phyloP scores from a whole-genome alignment of 2,888 invertebrate species.

The Cylindroiulus punctatus region DNA sequence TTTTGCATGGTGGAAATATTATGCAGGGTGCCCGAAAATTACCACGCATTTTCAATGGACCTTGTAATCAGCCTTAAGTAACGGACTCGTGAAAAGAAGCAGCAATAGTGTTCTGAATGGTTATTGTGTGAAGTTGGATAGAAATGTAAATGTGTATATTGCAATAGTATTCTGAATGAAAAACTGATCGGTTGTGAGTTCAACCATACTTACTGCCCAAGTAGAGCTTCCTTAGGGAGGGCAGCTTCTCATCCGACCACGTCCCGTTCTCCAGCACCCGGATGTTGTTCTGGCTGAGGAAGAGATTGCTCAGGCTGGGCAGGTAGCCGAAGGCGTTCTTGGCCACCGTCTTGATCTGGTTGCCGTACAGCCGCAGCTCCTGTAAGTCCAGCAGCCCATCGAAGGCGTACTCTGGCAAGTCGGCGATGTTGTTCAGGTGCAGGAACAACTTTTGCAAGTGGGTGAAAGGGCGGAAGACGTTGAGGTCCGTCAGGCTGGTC shows the following conservation, averaged over 20 bases:
- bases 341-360: constrained; percentile 1
- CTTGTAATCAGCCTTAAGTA: no score
- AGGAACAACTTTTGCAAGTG: neutral
- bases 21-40: no score
- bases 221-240: neutral
- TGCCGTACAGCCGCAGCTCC: constrained; percentile 16
- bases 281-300: constrained; percentile 36
- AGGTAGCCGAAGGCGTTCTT: constrained; percentile 1
- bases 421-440: neutral
- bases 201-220: constrained; percentile 51
- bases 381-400: neutral
- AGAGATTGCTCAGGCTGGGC: neutral
- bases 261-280: constrained; percentile 29
- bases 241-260: constrained; percentile 8
- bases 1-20: no score
- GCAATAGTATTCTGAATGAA: no score
- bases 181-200: no score
- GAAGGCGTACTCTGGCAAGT: neutral
- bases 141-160: no score
- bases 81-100: no score
- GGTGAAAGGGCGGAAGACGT: constrained; percentile 6
- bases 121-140: no score
- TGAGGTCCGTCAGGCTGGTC: neutral
- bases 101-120: no score
- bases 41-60: no score